Conservation (phyloP, 2,797 vertebrate genomes). For the Melanotaenia boesemani region DNA sequence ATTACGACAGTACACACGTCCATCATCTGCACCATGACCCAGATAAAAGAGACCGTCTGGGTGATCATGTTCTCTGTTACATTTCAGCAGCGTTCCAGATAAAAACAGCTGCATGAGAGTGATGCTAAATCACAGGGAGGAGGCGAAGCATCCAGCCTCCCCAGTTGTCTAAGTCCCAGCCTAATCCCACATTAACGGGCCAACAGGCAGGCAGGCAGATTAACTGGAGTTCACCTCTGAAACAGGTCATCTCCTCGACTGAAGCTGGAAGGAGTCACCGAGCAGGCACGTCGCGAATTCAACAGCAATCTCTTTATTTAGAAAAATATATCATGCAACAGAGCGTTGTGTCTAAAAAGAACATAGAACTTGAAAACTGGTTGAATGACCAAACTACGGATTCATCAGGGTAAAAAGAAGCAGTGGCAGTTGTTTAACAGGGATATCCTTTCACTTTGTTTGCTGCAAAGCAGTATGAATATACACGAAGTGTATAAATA, state of each 20-base stretch:
- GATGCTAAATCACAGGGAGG: slow-evolving; percentile 6
- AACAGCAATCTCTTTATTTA: slow-evolving; percentile 32
- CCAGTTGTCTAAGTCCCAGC: slow-evolving; percentile 24
- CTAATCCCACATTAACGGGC: slow-evolving; percentile 67
- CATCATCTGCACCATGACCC: neutral
- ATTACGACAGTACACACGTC: neutral
- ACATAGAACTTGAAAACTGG: slow-evolving; percentile 13
- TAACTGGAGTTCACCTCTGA: slow-evolving; percentile 42
- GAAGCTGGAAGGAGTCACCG: slow-evolving; percentile 27
- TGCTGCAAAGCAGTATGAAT: slow-evolving; percentile 9
- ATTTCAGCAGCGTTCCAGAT: neutral
- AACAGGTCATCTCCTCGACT: slow-evolving; percentile 14
- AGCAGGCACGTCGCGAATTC: slow-evolving; percentile 26
- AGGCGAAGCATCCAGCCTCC: slow-evolving; percentile 24
- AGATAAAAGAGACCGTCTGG: neutral
- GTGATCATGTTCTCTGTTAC: neutral
- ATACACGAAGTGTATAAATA: neutral
- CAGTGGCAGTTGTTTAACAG: slow-evolving; percentile 1
- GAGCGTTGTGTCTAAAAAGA: slow-evolving; percentile 11
- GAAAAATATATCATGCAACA: slow-evolving; percentile 48
- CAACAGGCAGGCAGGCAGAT: slow-evolving; percentile 46
- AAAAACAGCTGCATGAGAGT: slow-evolving; percentile 15
- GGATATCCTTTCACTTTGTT: neutral
- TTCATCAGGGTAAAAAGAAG: slow-evolving; percentile 12
- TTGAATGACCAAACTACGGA: slow-evolving; percentile 22